Evolutionary conservation across 2,113 vertebrate genomes (phyloP).

Genomic region (Telmatochromis brichardi): DNA sequence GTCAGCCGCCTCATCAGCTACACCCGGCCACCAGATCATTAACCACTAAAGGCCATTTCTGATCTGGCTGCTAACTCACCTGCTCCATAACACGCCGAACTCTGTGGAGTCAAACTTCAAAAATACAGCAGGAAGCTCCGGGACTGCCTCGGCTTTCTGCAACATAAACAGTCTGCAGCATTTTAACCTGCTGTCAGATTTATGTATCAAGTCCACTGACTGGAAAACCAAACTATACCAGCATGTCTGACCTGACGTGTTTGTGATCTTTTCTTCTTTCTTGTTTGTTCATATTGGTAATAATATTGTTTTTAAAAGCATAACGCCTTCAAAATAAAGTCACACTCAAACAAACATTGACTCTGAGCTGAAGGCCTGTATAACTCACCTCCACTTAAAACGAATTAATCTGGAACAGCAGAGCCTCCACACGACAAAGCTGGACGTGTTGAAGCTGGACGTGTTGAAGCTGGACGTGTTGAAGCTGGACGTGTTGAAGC

Average conservation of each 20-base stretch:
- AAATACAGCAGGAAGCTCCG: not conserved
- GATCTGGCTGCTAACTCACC: not conserved
- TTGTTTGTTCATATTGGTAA: not conserved
- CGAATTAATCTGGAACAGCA: not conserved
- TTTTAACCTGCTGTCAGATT: not conserved
- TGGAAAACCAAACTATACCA: accelerated
- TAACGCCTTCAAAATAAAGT: not conserved
- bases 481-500: accelerated
- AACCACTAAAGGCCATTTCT: accelerated
- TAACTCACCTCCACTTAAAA: not conserved
- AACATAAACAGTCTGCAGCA: not conserved
- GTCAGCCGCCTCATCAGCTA: not conserved
- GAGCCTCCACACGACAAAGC: accelerated
- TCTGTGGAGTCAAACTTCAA: not conserved
- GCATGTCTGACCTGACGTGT: not conserved
- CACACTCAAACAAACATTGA: too few species aligned
- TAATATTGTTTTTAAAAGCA: not conserved
- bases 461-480: too few species aligned
- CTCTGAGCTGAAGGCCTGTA: not conserved
- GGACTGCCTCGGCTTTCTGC: not conserved
- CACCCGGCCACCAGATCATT: not conserved
- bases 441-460: not conserved
- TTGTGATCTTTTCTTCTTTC: not conserved
- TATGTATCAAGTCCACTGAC: not conserved
- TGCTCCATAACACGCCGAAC: accelerated